A percentile compares a stretch with the other conserved stretches of the same genome.
phyloP scores from a whole-genome alignment of 1,140 invertebrate genomes.

The Penaeus chinensis region DNA sequence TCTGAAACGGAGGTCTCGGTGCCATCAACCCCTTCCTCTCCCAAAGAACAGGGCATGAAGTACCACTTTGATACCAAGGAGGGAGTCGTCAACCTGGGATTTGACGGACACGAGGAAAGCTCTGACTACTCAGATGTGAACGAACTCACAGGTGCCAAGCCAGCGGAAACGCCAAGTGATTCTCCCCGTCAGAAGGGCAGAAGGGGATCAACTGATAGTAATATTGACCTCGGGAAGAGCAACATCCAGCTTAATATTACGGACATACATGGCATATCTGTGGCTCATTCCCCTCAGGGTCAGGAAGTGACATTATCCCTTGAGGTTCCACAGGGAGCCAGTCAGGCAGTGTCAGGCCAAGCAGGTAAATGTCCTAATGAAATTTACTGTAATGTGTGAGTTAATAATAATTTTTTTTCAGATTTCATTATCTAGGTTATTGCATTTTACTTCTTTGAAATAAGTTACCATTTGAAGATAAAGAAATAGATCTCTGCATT shows the following conservation, averaged over 20 bases:
- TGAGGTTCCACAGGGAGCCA: slow-evolving; percentile 30
- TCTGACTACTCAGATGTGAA: slow-evolving; percentile 53
- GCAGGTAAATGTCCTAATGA: neutral
- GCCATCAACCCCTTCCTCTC: neutral
- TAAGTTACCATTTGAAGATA: no score
- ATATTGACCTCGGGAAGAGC: slow-evolving; percentile 49
- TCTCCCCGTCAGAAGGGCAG: neutral
- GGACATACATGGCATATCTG: slow-evolving; percentile 54
- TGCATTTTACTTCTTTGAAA: no score
- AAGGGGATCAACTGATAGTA: slow-evolving; percentile 39
- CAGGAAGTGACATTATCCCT: slow-evolving; percentile 47
- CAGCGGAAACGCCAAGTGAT: slow-evolving; percentile 9
- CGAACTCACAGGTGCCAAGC: slow-evolving; percentile 14
- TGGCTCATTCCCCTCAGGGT: slow-evolving; percentile 51
- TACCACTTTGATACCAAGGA: slow-evolving; percentile 41
- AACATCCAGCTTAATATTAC: slow-evolving; percentile 45
- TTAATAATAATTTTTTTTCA: neutral
- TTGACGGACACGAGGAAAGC: slow-evolving; percentile 62
- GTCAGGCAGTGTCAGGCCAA: neutral
- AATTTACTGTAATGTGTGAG: neutral
- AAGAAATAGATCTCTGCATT: no score
- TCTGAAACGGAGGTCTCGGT: slow-evolving; percentile 6
- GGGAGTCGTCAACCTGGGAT: slow-evolving; percentile 60
- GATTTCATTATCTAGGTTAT: no score
- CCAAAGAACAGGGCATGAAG: neutral